A percentile compares a stretch with the other conserved stretches of the same genome.
Conservation (phyloP, 2,888 invertebrate species). For the Kryphioiulus occultus region DNA sequence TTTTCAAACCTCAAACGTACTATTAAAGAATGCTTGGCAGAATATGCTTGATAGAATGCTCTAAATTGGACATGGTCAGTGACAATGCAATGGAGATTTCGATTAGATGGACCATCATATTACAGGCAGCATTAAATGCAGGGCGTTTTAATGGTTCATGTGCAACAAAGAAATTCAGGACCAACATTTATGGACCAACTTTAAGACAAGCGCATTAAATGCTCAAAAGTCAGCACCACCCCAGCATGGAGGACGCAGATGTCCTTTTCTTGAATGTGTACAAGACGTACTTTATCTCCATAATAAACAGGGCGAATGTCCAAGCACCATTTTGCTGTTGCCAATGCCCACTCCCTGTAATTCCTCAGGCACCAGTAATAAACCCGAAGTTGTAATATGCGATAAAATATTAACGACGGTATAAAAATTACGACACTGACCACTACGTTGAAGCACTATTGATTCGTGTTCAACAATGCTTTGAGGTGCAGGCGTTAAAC, state of each 20-base stretch:
- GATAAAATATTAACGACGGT: slow-evolving; percentile 1
- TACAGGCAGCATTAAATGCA: too few species aligned
- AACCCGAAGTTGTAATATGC: slow-evolving; percentile 12
- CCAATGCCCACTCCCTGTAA: neutral
- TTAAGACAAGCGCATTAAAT: neutral
- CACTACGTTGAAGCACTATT: neutral
- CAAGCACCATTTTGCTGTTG: neutral
- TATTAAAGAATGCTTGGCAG: too few species aligned
- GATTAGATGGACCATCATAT: too few species aligned
- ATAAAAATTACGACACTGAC: slow-evolving; percentile 27
- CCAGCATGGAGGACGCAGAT: neutral
- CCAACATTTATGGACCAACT: neutral
- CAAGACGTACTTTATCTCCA: neutral
- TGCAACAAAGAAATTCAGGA: too few species aligned
- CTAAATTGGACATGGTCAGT: too few species aligned
- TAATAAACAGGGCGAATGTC: neutral
- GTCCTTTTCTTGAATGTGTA: neutral
- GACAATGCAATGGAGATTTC: too few species aligned
- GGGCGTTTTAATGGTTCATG: too few species aligned
- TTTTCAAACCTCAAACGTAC: too few species aligned
- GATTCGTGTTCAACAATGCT: neutral
- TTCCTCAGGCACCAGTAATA: neutral
- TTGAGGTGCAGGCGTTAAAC: neutral
- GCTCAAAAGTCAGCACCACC: neutral
- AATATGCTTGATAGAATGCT: too few species aligned